A percentile compares a stretch with the other conserved stretches of the same genome.
Evolutionary conservation across 2,888 invertebrate species (phyloP).

Genomic region (Formica aserva): DNA sequence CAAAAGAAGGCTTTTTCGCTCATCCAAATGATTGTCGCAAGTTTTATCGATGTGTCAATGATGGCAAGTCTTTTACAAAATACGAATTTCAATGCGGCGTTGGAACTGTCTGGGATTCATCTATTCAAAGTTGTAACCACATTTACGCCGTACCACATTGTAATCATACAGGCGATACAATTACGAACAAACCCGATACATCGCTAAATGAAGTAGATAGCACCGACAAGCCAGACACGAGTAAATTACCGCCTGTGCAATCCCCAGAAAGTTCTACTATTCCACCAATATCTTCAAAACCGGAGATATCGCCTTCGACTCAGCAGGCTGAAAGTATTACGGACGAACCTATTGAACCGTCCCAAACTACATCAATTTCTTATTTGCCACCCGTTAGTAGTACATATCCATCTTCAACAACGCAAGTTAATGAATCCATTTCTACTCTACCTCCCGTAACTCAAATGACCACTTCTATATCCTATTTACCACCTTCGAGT

Average conservation of each 20-base stretch:
- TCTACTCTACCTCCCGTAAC: constrained; percentile 48
- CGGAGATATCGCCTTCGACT: constrained; percentile 25
- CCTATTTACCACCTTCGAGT: constrained; percentile 26
- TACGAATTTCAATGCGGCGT: constrained; percentile 89
- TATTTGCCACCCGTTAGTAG: constrained; percentile 32
- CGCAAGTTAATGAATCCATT: constrained; percentile 43
- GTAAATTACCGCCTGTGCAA: constrained; percentile 25
- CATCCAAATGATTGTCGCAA: constrained; percentile 90
- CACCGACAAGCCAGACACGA: constrained; percentile 36
- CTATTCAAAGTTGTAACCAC: constrained; percentile 89
- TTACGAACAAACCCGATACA: constrained; percentile 39
- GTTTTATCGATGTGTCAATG: constrained; percentile 92
- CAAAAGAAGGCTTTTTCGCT: constrained; percentile 90
- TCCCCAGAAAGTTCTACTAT: constrained; percentile 33
- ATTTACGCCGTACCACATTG: constrained; percentile 86
- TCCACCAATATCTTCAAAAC: constrained; percentile 2
- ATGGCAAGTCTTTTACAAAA: constrained; percentile 86
- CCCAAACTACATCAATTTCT: constrained; percentile 24
- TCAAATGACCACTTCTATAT: constrained; percentile 24
- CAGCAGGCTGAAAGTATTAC: constrained; percentile 14
- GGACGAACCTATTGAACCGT: background rate
- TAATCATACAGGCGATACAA: constrained; percentile 39
- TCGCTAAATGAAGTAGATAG: constrained; percentile 56
- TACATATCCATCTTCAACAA: constrained; percentile 30
- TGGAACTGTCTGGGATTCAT: constrained; percentile 91